These are phyloP conservation scores for Sisyra terminalis DNA, from an alignment of 2,888 invertebrate species.

Conservation along the genomic window DNA sequence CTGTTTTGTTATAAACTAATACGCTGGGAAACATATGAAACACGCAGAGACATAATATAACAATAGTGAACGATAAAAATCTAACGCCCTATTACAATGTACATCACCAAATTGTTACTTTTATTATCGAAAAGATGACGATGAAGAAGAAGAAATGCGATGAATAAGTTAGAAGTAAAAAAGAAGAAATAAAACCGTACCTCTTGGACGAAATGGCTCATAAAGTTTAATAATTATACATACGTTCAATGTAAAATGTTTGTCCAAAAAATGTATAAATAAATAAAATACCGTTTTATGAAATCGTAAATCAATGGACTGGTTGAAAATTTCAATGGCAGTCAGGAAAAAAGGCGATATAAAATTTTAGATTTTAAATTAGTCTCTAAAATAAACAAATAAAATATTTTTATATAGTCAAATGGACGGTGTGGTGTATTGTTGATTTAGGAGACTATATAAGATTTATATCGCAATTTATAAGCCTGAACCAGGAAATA, in stretches of 20 bases:
- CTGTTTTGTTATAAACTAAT: constrained; percentile 5
- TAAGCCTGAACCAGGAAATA: too few species aligned
- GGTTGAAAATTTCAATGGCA: background rate
- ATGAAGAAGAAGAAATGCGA: constrained; percentile 1
- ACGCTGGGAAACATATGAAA: constrained; percentile 8
- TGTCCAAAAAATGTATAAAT: constrained; percentile 5
- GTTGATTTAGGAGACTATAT: constrained; percentile 1
- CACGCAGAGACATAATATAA: constrained; percentile 1
- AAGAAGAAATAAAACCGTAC: constrained; percentile 4
- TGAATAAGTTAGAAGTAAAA: background rate
- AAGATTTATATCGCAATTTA: constrained; percentile 1
- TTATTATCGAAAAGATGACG: constrained; percentile 2
- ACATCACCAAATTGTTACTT: too few species aligned
- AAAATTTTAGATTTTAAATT: constrained; percentile 4
- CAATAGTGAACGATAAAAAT: constrained; percentile 3
- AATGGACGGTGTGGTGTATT: background rate
- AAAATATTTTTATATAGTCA: constrained; percentile 3
- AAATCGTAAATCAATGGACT: constrained; percentile 7
- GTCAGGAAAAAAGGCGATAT: background rate
- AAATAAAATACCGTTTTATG: constrained; percentile 8
- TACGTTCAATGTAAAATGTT: constrained; percentile 5
- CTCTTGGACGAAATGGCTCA: constrained; percentile 3
- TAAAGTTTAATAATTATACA: constrained; percentile 6
- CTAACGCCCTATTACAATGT: too few species aligned
- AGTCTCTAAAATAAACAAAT: constrained; percentile 4